phyloP scores from a whole-genome alignment of 2,113 vertebrate species.

The Passer domesticus region DNA sequence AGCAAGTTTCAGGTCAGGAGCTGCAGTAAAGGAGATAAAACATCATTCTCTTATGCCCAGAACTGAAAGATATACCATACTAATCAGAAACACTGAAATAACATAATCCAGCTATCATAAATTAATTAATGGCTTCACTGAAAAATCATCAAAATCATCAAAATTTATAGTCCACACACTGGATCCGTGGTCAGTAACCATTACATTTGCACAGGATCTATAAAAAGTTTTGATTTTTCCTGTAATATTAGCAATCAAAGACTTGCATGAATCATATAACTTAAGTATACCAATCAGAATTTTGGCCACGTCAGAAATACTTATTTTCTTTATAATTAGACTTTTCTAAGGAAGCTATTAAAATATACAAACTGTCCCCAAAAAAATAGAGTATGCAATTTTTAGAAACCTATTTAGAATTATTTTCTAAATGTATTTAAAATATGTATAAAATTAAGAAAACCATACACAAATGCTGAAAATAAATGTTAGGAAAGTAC shows the following conservation, averaged over 20 bases:
- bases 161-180: background rate
- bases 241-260: background rate
- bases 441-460: background rate
- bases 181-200: background rate
- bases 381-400: background rate
- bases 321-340: background rate
- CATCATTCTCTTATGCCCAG: fast-evolving
- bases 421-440: background rate
- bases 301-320: background rate
- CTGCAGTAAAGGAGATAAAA: background rate
- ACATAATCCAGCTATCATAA: background rate
- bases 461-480: fast-evolving
- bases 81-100: background rate
- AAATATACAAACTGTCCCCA: background rate
- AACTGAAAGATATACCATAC: background rate
- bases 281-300: background rate
- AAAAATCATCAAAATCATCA: background rate
- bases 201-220: background rate
- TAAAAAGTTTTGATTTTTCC: background rate
- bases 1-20: background rate
- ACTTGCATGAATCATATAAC: background rate
- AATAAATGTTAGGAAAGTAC: background rate
- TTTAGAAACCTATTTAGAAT: background rate
- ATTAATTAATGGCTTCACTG: background rate
- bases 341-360: background rate